Base-by-base conservation (phyloP, 2,113 vertebrate species). In the Python bivittatus region DNA sequence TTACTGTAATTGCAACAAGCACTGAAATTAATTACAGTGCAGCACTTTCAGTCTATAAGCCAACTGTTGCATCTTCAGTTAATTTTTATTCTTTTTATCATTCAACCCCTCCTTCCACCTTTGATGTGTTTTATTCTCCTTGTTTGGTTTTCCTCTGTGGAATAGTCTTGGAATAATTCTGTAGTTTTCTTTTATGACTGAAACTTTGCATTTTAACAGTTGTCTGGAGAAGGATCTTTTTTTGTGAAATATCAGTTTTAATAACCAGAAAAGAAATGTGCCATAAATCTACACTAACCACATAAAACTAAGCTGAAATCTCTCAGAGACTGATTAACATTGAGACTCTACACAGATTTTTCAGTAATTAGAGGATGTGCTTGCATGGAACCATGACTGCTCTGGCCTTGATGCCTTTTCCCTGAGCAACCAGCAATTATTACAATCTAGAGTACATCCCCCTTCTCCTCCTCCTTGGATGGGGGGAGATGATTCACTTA, bases 321-420 rank as follows among this genome's bases (percentile, higher is more conserved):
- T 99, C 98, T 97, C 95, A 98, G 99, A 99, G 98, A 99, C 98
- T 99, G 98, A 99, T 99, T 99, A 99, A 98, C 98, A 99, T 98
- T 97, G 97, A 98, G 97, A 96, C 97, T 98, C 97, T 95, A 97
- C 97, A 96, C 97, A 96, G 97, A 97, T 97, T 98, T 98, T 98
- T 97, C 97, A 97, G 96, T 99, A 99, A 99, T 99, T 99, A 99
- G 96, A 98, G 97, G 97, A 97, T 97, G 95, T 97, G 98, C 97
- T 98, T 97, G 97, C 97, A 96, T 97, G 97, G 96, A 98, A 97
- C 97, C 96, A 93, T 27, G 96, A 95, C 97, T 96, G 94, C 96
- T 96, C 95, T 90, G 97, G 98, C 98, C 98, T 99, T 99, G 98
- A 98, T 98, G 98, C 97, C 93, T 95, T 98, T 98, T 99, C 98